phyloP scores from a whole-genome alignment of 2,888 invertebrate species.

The Cephonodes hylas region DNA sequence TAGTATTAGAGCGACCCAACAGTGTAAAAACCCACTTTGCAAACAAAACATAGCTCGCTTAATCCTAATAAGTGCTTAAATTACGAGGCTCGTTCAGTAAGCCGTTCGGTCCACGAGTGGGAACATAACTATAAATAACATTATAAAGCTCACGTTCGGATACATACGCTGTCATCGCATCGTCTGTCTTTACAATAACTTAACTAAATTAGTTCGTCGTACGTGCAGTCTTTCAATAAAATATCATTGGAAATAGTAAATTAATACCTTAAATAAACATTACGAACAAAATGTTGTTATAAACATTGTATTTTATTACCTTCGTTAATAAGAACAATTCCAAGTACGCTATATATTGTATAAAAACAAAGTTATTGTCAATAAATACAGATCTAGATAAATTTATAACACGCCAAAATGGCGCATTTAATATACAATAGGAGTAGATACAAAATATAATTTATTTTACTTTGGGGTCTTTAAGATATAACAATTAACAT shows the following conservation, averaged over 20 bases:
- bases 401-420: background rate
- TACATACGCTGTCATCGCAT: constrained; percentile 28
- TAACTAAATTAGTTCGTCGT: constrained; percentile 5
- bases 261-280: background rate
- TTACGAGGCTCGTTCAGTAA: constrained; percentile 54
- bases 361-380: constrained; percentile 6
- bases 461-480: background rate
- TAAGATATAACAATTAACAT: background rate
- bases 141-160: constrained; percentile 42
- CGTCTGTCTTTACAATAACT: constrained; percentile 12
- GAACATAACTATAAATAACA: constrained; percentile 50
- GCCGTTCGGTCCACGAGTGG: constrained; percentile 59
- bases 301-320: background rate
- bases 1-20: constrained; percentile 1
- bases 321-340: background rate
- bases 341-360: background rate
- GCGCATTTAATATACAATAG: background rate
- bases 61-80: constrained; percentile 59
- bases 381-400: constrained; percentile 3
- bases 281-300: background rate
- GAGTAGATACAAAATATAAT: background rate
- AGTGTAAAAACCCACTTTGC: constrained; percentile 52
- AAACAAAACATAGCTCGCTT: constrained; percentile 58
- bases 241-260: background rate
- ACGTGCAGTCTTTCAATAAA: background rate